These are phyloP conservation scores for Diphyllodes magnificus DNA, from an alignment of 2,113 vertebrate species.

Conservation along the genomic window DNA sequence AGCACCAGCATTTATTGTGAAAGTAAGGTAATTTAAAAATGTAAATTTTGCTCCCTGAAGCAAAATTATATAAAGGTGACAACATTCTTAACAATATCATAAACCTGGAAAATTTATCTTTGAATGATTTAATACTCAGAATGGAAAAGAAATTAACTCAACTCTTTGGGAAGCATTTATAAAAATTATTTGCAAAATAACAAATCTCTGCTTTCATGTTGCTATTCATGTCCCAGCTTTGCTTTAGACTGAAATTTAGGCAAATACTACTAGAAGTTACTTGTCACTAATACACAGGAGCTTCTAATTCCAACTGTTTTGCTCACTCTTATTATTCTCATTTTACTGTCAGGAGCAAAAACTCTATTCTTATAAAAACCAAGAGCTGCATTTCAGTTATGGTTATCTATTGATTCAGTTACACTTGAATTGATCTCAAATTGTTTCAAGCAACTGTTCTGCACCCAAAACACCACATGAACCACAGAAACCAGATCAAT, in stretches of 20 bases:
- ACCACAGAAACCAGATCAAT: conserved; percentile 69
- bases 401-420: conserved; percentile 56
- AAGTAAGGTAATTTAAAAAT: neutral
- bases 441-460: conserved; percentile 61
- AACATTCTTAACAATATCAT: neutral
- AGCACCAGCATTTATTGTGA: neutral
- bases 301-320: neutral
- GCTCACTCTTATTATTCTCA: neutral
- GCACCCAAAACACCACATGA: conserved; percentile 67
- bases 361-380: neutral
- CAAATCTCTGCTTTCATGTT: neutral
- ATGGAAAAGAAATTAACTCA: neutral
- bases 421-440: conserved; percentile 63
- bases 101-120: neutral
- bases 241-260: neutral
- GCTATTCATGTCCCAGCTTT: neutral
- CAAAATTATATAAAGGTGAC: neutral
- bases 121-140: neutral
- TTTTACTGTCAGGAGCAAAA: conserved; percentile 5
- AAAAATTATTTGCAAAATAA: neutral
- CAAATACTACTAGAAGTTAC: neutral
- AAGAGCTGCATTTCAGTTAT: conserved; percentile 12
- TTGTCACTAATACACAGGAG: neutral
- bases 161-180: neutral
- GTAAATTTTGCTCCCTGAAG: neutral